Percentiles rank a stretch among this genome's conserved stretches.
Evolutionary conservation across 2,888 invertebrate genomes (phyloP).

Genomic region (Aporophyla lueneburgensis): DNA sequence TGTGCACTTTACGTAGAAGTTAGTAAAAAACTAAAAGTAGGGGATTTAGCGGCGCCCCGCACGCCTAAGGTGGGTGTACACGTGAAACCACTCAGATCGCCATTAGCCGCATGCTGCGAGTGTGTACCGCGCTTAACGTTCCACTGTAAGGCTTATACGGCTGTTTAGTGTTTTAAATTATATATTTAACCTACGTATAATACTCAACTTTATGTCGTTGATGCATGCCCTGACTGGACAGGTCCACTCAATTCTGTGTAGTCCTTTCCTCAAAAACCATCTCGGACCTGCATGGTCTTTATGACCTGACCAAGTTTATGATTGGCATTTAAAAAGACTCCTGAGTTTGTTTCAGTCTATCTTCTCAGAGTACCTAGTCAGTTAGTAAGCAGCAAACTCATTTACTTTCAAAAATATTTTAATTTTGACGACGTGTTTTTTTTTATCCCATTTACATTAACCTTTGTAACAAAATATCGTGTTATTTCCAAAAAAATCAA

Average conservation of each 20-base stretch:
- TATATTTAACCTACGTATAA: too few species aligned
- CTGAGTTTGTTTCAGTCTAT: not conserved
- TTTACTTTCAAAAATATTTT: too few species aligned
- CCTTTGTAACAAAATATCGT: conserved; percentile 3
- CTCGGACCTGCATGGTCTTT: not conserved
- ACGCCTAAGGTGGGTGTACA: conserved; percentile 82
- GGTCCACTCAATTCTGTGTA: not conserved
- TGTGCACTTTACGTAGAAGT: conserved; percentile 77
- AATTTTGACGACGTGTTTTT: too few species aligned
- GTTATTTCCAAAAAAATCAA: conserved; percentile 23
- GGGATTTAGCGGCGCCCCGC: conserved; percentile 78
- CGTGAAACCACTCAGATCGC: conserved; percentile 86
- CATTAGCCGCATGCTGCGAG: conserved; percentile 76
- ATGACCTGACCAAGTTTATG: not conserved
- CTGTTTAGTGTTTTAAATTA: conserved; percentile 46
- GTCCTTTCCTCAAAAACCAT: not conserved
- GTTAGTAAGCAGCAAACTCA: too few species aligned
- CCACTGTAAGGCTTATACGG: conserved; percentile 53
- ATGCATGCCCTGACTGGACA: not conserved
- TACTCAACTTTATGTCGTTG: not conserved
- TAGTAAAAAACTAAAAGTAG: conserved; percentile 85
- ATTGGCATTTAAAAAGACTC: not conserved
- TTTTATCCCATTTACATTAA: not conserved
- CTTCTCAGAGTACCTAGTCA: not conserved
- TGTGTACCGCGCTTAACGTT: conserved; percentile 64